Evolutionary conservation across 1,140 invertebrate species (phyloP).

Genomic region (Cephus cinctus): DNA sequence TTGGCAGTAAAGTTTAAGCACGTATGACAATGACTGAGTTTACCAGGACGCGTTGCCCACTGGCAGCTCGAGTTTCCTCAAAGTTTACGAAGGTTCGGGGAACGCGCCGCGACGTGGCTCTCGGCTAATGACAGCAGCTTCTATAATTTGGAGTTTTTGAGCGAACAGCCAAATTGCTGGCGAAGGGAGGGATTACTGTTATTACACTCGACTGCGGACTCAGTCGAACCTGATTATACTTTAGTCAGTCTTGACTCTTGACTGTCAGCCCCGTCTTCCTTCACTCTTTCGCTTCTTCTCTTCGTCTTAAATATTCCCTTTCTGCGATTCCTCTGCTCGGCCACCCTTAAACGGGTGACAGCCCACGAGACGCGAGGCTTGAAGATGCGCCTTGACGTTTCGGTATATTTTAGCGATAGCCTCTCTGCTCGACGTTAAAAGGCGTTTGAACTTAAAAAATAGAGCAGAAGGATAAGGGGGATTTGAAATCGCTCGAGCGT

Average conservation of each 20-base stretch:
- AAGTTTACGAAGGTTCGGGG: constrained; percentile 44
- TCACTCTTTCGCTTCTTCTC: constrained; percentile 4
- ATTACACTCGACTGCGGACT: constrained; percentile 49
- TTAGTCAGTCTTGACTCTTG: constrained; percentile 39
- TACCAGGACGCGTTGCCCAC: background rate
- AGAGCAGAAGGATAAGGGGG: too few species aligned
- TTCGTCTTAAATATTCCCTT: constrained; percentile 6
- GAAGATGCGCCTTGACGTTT: too few species aligned
- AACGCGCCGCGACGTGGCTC: constrained; percentile 15
- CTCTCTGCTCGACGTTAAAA: too few species aligned
- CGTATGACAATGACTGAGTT: background rate
- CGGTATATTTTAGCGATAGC: too few species aligned
- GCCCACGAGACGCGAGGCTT: too few species aligned
- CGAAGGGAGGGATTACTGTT: constrained; percentile 54
- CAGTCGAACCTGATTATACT: constrained; percentile 53
- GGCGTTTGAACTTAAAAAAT: too few species aligned
- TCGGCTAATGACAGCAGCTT: constrained; percentile 53
- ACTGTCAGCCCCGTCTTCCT: constrained; percentile 13
- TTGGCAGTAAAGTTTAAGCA: too few species aligned
- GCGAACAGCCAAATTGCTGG: constrained; percentile 52
- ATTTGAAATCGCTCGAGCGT: too few species aligned
- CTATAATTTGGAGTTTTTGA: constrained; percentile 56
- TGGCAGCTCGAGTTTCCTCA: constrained; percentile 12
- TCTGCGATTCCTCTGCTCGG: too few species aligned
- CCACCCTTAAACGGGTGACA: too few species aligned